Base-by-base conservation (phyloP, 2,113 vertebrate species). In the Corvus moneduloides region DNA sequence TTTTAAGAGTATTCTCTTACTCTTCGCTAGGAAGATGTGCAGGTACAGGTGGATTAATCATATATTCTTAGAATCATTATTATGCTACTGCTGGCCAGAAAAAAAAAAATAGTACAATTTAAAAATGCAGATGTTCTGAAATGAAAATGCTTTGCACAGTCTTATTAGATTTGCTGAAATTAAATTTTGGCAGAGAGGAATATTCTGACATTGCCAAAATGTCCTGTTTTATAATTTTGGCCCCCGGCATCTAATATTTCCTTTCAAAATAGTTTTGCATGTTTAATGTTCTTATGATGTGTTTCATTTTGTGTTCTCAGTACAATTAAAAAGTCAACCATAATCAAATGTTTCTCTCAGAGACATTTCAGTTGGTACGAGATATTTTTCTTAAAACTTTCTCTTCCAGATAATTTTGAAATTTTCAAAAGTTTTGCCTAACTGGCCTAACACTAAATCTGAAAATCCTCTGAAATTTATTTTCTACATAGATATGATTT, bases 261-360 rank as follows among this genome's bases (percentile, higher is more conserved):
- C 72, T 93, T 96, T 93, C 55, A 91, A 71, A 90, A 83, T 58
- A 73, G 41, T 20, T 82, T 95, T 94, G 74, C 22, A 35, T 86
- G 37, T 75, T 79, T 89, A 89, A 78, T 82, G 17, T 59, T 88
- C 94, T 86, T 96, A 77, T 88, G 79, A 92, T 92, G 51, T 94
- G 71, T 91, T 96, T 94, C 68, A 94, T 90, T 96, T 91, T 94
- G 51, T 80, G 76, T 83, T 95, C 78, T 86, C 78, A 77, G 64
- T 58, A 63, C 48, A 95, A 94, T 95, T 94, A 90, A 96, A 91
- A 93, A 77, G 59, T 91, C 81, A 90, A 41, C 46, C 11, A 63
- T 85, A 80, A 90, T 92, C 37, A 87, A 84, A 78, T 30, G 13
- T 63, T 93, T 83, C 10, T 93, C 43, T 74, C 56, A 20, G 59